Evolutionary conservation across 2,797 vertebrate species (phyloP).

Genomic region (Cryptoblepharus egeriae): DNA sequence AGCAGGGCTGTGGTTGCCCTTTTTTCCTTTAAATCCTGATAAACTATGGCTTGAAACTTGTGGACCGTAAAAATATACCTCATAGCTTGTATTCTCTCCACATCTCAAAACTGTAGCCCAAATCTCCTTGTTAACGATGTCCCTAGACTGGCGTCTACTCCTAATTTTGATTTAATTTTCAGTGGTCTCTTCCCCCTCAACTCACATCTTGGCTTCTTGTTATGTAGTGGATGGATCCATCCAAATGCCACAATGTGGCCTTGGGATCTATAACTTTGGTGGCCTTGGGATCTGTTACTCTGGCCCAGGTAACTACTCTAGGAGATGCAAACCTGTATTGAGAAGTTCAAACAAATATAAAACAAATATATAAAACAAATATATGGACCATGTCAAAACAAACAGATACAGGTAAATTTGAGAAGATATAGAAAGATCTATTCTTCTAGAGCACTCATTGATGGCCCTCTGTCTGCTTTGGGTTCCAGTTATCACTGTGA

Average conservation of each 20-base stretch:
- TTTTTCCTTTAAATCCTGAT: slow-evolving; percentile 65
- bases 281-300: no score
- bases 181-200: neutral
- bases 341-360: slow-evolving; percentile 32
- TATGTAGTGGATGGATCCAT: slow-evolving; percentile 25
- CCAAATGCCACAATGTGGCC: neutral
- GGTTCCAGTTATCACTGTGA: neutral
- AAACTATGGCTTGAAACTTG: slow-evolving; percentile 75
- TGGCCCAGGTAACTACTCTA: slow-evolving; percentile 5
- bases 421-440: neutral
- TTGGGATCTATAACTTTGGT: slow-evolving; percentile 55
- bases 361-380: neutral
- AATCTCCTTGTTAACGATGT: slow-evolving; percentile 6
- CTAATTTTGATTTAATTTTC: neutral
- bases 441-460: slow-evolving; percentile 7
- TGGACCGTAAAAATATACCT: slow-evolving; percentile 77
- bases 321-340: slow-evolving; percentile 39
- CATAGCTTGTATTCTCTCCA: slow-evolving; percentile 68
- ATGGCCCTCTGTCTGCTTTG: neutral
- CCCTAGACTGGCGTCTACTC: neutral
- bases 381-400: neutral
- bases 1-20: slow-evolving; percentile 33
- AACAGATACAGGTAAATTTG: slow-evolving; percentile 16
- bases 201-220: slow-evolving; percentile 23
- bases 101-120: slow-evolving; percentile 43